Percentiles rank a stretch among this genome's conserved stretches.
Conservation (phyloP, 53 echinoderm and acorn worm genomes). For the Echinarachnius parma region DNA sequence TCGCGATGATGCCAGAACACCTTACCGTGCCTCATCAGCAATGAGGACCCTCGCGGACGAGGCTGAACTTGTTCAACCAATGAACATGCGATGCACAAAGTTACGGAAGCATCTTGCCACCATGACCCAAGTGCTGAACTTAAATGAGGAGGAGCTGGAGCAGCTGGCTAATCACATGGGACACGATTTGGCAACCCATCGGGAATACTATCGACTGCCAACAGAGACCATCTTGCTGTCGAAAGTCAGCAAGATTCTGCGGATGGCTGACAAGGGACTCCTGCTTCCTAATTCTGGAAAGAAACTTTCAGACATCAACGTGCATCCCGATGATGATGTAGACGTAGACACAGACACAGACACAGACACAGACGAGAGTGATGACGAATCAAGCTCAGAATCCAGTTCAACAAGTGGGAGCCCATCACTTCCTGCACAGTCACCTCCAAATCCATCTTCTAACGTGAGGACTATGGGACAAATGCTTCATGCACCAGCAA, state of each 20-base stretch:
- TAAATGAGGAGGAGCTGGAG: constrained; percentile 40
- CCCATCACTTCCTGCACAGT: too few species aligned
- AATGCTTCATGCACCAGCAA: too few species aligned
- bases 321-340: constrained; percentile 1
- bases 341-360: too few species aligned
- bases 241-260: not conserved
- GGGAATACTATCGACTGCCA: constrained; percentile 50
- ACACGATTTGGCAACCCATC: constrained; percentile 35
- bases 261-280: constrained; percentile 4
- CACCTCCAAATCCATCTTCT: too few species aligned
- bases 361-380: constrained; percentile 3
- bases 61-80: constrained; percentile 33
- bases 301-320: constrained; percentile 2
- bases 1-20: not conserved
- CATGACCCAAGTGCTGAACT: constrained; percentile 39
- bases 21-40: constrained; percentile 19
- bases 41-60: constrained; percentile 14
- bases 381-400: constrained; percentile 10
- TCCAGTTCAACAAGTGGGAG: too few species aligned
- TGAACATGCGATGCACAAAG: constrained; percentile 26
- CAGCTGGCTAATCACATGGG: constrained; percentile 38
- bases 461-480: too few species aligned
- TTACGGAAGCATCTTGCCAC: constrained; percentile 44
- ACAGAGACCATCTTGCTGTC: constrained; percentile 18
- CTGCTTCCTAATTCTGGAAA: constrained; percentile 7